Base-by-base conservation (phyloP, 30 jellyfish, hydroid and myxozoan species). In the Hydra vulgaris region DNA sequence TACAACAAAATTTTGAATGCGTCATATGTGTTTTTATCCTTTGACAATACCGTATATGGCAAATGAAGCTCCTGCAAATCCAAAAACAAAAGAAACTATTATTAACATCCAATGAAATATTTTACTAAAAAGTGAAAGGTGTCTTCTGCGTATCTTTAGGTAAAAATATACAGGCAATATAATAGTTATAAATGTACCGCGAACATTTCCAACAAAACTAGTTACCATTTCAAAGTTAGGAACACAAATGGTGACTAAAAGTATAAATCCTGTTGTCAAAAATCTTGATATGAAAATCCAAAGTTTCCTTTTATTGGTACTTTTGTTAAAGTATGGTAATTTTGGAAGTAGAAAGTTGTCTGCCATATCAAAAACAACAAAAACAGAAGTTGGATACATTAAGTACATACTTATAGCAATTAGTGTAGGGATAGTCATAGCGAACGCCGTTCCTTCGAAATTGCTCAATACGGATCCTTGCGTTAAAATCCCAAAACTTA, bases 191-290 rank as follows among this genome's bases (percentile, higher is more conserved):
- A 76, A 22, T 8, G 95, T 71, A 76, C 95, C 94, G 19, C 95
- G 52, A 20, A 87, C 79, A 73, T 82, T 87, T 23, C 95, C 95
- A 40, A 87, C 54, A 52, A 87, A 66, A 69, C 95, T 77, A 8
- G 88, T 78, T n/a, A 87, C 81, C 84, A 87, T 18, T 7, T 89
- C 88, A 77, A 87, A 87, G 26, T 87, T 79, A 0, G 95, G 95
- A 18, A 87, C 80, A 22, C 95, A 82, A 7, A 82, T 85, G 4
- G 95, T 88, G 25, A 87, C 53, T 40, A 77, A 53, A 24, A 79
- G 68, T 3, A 87, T 71, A 0, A 70, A 82, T 5, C 75, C 26
- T n/a, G 81, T 40, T 22, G 78, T 23, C n/a, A 77, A 61, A 15
- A 82, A 26, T 16, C 95, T 56, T 20, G 95, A 81, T 18, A 83